These are phyloP conservation scores for Pocillopora damicornis DNA, from an alignment of 64 coral and sea anemone species.

Conservation along the genomic window DNA sequence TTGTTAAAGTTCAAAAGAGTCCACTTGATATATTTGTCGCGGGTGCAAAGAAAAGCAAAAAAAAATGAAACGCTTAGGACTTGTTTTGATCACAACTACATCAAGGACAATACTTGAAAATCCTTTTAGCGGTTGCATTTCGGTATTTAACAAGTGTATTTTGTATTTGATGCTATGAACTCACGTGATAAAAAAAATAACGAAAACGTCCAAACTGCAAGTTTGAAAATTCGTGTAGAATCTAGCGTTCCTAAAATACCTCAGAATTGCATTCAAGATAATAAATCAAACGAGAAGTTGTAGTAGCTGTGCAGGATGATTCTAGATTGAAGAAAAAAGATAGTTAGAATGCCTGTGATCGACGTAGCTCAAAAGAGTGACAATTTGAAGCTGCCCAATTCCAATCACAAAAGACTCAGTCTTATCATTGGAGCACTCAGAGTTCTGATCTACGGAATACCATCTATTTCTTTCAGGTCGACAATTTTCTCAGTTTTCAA, in stretches of 20 bases:
- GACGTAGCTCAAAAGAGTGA: too few species aligned
- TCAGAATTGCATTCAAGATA: too few species aligned
- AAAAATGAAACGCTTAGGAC: not conserved
- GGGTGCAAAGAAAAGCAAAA: constrained; percentile 4
- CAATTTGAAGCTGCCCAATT: too few species aligned
- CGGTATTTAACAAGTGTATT: not conserved
- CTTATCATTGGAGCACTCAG: too few species aligned
- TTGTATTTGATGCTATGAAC: not conserved
- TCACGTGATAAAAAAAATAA: not conserved
- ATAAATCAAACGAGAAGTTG: too few species aligned
- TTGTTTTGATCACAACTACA: constrained; percentile 47
- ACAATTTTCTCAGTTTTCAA: too few species aligned
- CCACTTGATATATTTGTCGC: not conserved
- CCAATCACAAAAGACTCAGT: too few species aligned
- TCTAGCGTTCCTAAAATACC: not conserved
- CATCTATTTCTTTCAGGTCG: too few species aligned
- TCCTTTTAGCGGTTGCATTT: not conserved
- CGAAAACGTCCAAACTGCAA: not conserved
- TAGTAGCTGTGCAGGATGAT: too few species aligned
- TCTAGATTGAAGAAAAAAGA: too few species aligned
- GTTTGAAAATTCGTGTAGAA: not conserved
- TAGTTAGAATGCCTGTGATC: too few species aligned
- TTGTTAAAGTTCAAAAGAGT: not conserved
- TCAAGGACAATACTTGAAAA: constrained; percentile 43
- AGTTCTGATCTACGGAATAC: too few species aligned